Base-by-base conservation (phyloP, 2,113 vertebrate genomes). In the Gulo gulo region DNA sequence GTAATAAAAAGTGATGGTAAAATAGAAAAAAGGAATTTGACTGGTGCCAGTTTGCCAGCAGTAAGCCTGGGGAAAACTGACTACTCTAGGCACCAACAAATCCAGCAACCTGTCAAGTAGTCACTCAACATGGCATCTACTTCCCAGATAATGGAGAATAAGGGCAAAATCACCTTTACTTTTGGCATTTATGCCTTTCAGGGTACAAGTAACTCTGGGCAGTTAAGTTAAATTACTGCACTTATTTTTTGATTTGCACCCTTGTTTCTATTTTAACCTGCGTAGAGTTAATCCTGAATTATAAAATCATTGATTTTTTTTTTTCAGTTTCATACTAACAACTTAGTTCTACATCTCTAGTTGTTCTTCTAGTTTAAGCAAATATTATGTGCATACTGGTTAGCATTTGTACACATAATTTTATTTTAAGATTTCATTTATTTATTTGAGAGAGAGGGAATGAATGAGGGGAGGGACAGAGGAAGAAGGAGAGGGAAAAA, bases 21-120 rank as follows among this genome's bases (percentile, higher is more conserved):
- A 36, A 88, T 50, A 91, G 55, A 91, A 88, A 97, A 97, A 76
- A 18, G n/a, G 20, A 94, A 65, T 86, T 47, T 78, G 88, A 95
- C 47, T 23, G 10, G 42, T 57, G 7, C 4, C 47, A 52, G 26
- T 92, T 95, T 79, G 59, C 21, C 34, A 94, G 42, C 36, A 59
- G 8, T 78, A 52, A 65, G 59, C 23, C 65, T 57, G 0, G 13
- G 29, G 39, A 34, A 73, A 93, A 21, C 24, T 73, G n/a, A 52
- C 26, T 42, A 20, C 39, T 42, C 34, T 20, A 55, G 59, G 24
- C 55, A 76, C n/a, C 18, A 94, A 57, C 45, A 94, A 88, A 76
- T 69, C 76, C 47, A 91, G 31, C 16, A 67, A 67, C 74, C 52
- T 88, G 63, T 91, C 90, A 92, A 55, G 42, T 16, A 88, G 34